Evolutionary conservation across 2,888 invertebrate genomes (phyloP), one percentile per base, ranked within the genome.

Genomic region (Nebria brevicollis): DNA sequence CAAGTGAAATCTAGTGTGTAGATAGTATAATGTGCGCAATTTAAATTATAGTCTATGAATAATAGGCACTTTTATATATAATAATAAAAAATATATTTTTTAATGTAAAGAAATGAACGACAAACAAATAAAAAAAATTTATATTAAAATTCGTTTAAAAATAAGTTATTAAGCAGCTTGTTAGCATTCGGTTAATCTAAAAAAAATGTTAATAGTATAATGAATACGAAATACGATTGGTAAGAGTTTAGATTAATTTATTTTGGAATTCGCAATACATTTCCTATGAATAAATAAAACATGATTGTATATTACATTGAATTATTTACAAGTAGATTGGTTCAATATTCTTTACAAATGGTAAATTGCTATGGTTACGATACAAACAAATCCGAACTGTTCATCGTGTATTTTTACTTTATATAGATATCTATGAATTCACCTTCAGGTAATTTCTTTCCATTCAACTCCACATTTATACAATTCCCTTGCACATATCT

Each of bases 341-440:
- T 15, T 80, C 80, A 75, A 80, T 80, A 80, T 70, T 15, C 80
- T 41, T 80, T 34, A 43, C 54, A 54, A 54, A 54, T 54, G 54
- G 54, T 54, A 54, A 54, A 54, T 54, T 54, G 54, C 80, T 34
- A 75, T 80, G 70, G 75, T 1, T 73, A 80, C 80, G 64, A 80
- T 80, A 80, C 80, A 80, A 70, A 80, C 80, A 80, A 13, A 34
- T 74, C 5, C 54, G 20, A 68, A 70, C 75, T 75, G 75, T 80
- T 80, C 80, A 10, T 41, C 11, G 64, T 43, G 20, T 78, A 34
- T 66, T 78, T 66, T 73, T 43, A 26, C 73, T 66, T 74, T 66
- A 11, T 11, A 64, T 64, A 7, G 25, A 43, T 72, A 64, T 72
- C 25, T 64, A 65, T 64, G 34, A 13, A 34, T 34, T 34, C 34